Conservation (phyloP, 2,888 invertebrate species). For the Tryphoninae sp. region DNA sequence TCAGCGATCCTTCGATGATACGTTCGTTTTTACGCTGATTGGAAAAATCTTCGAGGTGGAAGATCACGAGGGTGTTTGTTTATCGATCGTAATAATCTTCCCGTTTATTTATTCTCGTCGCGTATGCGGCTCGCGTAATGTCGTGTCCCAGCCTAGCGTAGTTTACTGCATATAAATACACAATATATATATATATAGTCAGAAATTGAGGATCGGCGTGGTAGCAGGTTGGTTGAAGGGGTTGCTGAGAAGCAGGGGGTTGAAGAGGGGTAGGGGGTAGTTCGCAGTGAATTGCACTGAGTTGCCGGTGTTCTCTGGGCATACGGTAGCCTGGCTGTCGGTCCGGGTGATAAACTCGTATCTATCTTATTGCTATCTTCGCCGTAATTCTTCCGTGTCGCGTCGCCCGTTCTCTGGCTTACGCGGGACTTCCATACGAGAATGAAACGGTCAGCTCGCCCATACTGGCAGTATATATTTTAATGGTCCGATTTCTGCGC, state of each 20-base stretch:
- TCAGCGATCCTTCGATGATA: slow-evolving; percentile 29
- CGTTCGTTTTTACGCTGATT: slow-evolving; percentile 12
- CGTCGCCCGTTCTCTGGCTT: slow-evolving; percentile 64
- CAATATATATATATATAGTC: not conserved
- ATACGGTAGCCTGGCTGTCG: slow-evolving; percentile 66
- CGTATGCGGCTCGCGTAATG: not conserved
- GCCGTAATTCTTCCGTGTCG: slow-evolving; percentile 76
- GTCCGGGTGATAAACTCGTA: slow-evolving; percentile 75
- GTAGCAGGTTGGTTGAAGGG: not conserved
- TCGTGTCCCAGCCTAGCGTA: not conserved
- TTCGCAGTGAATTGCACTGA: slow-evolving; percentile 31
- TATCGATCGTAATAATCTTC: slow-evolving; percentile 5
- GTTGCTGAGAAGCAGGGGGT: slow-evolving; percentile 13
- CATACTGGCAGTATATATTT: slow-evolving; percentile 69
- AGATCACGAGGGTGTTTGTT: slow-evolving; percentile 8
- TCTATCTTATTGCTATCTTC: slow-evolving; percentile 77
- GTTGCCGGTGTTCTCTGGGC: slow-evolving; percentile 35
- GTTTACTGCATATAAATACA: no score
- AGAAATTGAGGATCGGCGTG: slow-evolving; percentile 5
- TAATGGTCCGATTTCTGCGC: slow-evolving; percentile 75
- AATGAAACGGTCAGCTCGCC: slow-evolving; percentile 74
- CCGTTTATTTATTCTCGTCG: not conserved
- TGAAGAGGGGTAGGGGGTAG: slow-evolving; percentile 15
- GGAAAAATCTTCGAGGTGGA: not conserved
- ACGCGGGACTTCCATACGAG: slow-evolving; percentile 65